Evolutionary conservation across 2,797 vertebrate species (phyloP), one percentile per base, ranked within the genome.

Genomic region (Pachyuromys duprasi): DNA sequence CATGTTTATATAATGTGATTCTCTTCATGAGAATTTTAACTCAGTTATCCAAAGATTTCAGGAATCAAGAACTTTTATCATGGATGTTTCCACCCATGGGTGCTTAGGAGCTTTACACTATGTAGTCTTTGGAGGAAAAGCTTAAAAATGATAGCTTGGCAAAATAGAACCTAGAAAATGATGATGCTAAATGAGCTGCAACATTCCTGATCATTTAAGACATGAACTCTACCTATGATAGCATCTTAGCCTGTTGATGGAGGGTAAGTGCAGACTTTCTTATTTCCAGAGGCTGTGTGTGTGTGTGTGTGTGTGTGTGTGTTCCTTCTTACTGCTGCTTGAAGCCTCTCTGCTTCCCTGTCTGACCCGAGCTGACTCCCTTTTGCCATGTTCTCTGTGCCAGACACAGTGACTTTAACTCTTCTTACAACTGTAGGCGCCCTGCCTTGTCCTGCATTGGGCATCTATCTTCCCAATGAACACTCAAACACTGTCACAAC

Each of bases 121-220:
- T 33, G 33, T 12, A 4, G 69, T 79, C 28, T 33, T 89, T 94
- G 33, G 57, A 75, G 26, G 26, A 49, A 86, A 75, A 33, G 70
- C 79, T 86, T 81, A 60, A 17, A 93, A 92, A 42, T 39, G 57
- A 55, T 60, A 81, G 22, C 2, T 88, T 67, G 24, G n/a, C 55
- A 82, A 86, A 90, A 17, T 13, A 3, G 18, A 75, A 76, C 39
- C 86, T 42, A 15, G 70, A 93, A 91, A 83, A 83, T 45, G 60
- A 60, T 3, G 31, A 22, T 72, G 6, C 8, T 18, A 14, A 69
- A 22, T 79, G 33, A 88, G 33, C n/a, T 60, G 55, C n/a, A 22
- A 88, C 70, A 36, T 62, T 5, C 11, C 36, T 80, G 33, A 62
- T 79, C n/a, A 83, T 82, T 67, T 74, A 79, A 91, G 89, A 94